phyloP scores from a whole-genome alignment of 2,888 invertebrate genomes.

The Pterobdella sp. region DNA sequence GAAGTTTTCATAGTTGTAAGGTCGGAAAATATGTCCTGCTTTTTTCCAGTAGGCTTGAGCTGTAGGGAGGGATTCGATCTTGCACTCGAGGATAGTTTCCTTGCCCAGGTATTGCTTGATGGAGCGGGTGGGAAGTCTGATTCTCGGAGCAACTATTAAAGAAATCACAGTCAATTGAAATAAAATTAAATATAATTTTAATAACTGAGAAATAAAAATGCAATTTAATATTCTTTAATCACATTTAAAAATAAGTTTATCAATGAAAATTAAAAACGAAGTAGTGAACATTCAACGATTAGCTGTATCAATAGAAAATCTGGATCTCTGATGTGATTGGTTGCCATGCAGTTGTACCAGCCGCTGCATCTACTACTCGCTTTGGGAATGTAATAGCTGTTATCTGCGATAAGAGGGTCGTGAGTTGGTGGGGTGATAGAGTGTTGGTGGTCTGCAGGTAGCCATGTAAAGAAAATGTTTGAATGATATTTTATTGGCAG shows the following conservation, averaged over 20 bases:
- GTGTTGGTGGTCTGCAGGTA: too few species aligned
- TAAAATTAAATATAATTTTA: too few species aligned
- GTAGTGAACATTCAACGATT: constrained; percentile 12
- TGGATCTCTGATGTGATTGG: constrained; percentile 13
- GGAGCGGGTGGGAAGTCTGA: background rate
- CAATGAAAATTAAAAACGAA: background rate
- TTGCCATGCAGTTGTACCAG: constrained; percentile 12
- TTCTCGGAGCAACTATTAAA: constrained; percentile 20
- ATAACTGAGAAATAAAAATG: too few species aligned
- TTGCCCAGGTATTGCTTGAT: constrained; percentile 17
- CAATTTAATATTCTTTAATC: too few species aligned
- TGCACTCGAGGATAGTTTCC: constrained; percentile 22
- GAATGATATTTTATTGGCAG: too few species aligned
- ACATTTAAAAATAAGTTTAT: background rate
- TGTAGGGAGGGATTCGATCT: constrained; percentile 1
- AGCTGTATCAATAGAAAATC: background rate
- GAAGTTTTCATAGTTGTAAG: too few species aligned
- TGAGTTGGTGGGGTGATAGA: too few species aligned
- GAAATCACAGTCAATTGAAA: too few species aligned
- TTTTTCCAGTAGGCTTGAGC: background rate
- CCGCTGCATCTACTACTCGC: constrained; percentile 10
- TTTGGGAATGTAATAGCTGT: background rate
- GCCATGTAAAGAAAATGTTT: too few species aligned
- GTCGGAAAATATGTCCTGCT: background rate
- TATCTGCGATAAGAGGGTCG: background rate